Evolutionary conservation across 92 coral and sea anemone genomes (phyloP).

Genomic region (Siderastrea radians): DNA sequence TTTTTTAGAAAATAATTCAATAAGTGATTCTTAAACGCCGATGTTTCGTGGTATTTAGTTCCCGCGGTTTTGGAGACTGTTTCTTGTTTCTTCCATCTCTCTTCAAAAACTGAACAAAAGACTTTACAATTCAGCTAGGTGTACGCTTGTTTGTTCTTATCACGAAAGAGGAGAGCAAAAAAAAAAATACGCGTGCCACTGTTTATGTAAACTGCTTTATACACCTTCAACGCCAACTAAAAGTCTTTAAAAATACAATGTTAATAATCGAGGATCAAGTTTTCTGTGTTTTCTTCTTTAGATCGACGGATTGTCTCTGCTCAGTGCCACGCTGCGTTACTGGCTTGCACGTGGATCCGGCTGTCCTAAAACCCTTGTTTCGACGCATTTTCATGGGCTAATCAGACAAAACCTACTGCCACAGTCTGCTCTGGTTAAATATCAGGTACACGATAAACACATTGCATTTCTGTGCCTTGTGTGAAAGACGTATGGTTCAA

Average conservation of each 20-base stretch:
- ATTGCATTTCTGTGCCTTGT: no score
- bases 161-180: no score
- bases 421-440: conserved; percentile 76
- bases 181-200: no score
- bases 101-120: no score
- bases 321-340: conserved; percentile 89
- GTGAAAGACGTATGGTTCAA: no score
- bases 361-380: conserved; percentile 91
- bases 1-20: background rate
- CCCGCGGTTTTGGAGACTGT: no score
- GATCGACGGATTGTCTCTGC: conserved; percentile 96
- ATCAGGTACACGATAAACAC: conserved; percentile 74
- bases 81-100: no score
- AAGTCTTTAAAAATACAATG: background rate
- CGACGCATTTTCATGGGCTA: conserved; percentile 97
- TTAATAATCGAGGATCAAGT: background rate
- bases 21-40: background rate
- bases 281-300: conserved; percentile 15
- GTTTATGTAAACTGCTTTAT: no score
- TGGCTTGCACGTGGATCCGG: conserved; percentile 80
- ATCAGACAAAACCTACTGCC: conserved; percentile 92
- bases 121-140: no score
- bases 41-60: background rate
- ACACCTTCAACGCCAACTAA: no score
- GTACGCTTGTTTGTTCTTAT: no score